Base-by-base conservation (phyloP, 2,888 invertebrate genomes). In the Tenthredo notha region DNA sequence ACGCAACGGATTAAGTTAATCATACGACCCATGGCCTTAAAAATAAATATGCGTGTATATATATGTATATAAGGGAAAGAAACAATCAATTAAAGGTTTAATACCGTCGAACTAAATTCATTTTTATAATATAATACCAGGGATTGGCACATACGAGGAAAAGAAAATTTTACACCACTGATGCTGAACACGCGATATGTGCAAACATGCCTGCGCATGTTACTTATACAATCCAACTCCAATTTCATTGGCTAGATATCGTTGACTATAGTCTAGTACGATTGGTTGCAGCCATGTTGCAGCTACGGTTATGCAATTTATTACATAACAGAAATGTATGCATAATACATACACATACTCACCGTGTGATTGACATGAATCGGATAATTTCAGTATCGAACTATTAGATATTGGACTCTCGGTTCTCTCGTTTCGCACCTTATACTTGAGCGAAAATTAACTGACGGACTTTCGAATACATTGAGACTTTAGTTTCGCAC, bases 1-100 rank as follows among this genome's bases (percentile, higher is more conserved):
- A 83, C 83, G 83, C 83, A 70, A 83, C 83, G 47, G 18, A 43
- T 67, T 47, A 40, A 65, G 37, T 29, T 65, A 25, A 70, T 47
- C 47, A 47, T 37, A 40, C n/a, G 67, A 67, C 67, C 67, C 47
- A 29, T 67, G 21, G 47, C 47, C 47, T 67, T n/a, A n/a, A 10
- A n/a, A 74, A 74, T 74, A 21, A 74, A 43, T 74, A 43, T 21
- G 12, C 43, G 72, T 9, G n/a, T 9, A 70, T 21, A 12, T 40
- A 33, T 33, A 33, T 33, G 4, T 0, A 33, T 33, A 4, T 3
- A 21, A 12, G 4, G 72, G 21, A 74, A n/a, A 74, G 7, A 9
- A 21, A 21, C 40, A 10, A 74, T 74, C n/a, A 74, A 43, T 74
- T 43, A 5, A 74, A 74, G 43, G 15, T 33, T 15, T 6, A 18